Evolutionary conservation across 2,888 invertebrate genomes (phyloP).

Genomic region (Parascotia fuliginaria): DNA sequence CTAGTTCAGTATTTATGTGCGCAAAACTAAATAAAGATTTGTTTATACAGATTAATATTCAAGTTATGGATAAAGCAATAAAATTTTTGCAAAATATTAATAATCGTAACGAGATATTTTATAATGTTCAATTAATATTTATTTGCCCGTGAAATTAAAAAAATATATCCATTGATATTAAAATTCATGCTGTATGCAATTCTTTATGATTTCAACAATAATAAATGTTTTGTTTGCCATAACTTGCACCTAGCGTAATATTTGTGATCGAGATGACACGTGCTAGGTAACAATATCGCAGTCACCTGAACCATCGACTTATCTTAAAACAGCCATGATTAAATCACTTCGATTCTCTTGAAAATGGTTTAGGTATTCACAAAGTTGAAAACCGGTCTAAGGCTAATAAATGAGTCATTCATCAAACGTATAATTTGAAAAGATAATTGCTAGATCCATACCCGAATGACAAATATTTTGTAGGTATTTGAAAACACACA

Average conservation of each 20-base stretch:
- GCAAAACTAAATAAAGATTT: conserved; percentile 29
- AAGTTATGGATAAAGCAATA: conserved; percentile 46
- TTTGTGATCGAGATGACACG: neutral
- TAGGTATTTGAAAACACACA: too few species aligned
- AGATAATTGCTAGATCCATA: too few species aligned
- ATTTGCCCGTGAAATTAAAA: conserved; percentile 62
- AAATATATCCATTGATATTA: conserved; percentile 49
- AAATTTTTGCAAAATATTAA: conserved; percentile 47
- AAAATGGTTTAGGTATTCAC: too few species aligned
- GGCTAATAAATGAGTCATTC: too few species aligned
- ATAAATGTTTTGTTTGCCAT: conserved; percentile 13
- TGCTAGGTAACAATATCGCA: neutral
- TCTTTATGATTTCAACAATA: conserved; percentile 39
- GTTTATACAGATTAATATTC: conserved; percentile 34
- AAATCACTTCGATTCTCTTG: too few species aligned
- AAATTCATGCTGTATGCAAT: conserved; percentile 43
- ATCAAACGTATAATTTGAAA: too few species aligned
- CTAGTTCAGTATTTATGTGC: conserved; percentile 13
- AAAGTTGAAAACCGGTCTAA: too few species aligned
- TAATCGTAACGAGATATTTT: conserved; percentile 53
- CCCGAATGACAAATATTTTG: too few species aligned
- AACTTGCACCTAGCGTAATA: neutral
- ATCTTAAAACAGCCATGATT: too few species aligned
- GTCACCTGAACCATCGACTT: too few species aligned
- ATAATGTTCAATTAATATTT: conserved; percentile 60